Base-by-base conservation (phyloP, 1,140 invertebrate genomes). In the Aphidius gifuensis region DNA sequence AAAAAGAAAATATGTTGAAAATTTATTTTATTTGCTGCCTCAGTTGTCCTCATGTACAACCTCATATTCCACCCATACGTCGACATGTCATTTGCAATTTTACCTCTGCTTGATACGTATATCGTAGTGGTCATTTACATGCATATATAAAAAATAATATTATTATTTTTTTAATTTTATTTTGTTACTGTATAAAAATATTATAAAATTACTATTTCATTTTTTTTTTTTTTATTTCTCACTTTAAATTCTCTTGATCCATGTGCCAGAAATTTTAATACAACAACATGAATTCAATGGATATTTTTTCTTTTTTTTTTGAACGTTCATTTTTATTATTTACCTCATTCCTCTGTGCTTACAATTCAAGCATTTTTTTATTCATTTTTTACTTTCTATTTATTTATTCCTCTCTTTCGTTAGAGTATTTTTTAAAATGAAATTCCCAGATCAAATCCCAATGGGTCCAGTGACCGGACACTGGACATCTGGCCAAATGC, bases 21-120 rank as follows among this genome's bases (percentile, higher is more conserved):
- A 40, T 38, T 40, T 32, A 3, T 54, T 54, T 54, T 54, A 54
- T 54, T 54, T 40, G 51, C 9, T 40, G 38, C 40, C 32, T 39
- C 51, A 54, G 38, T 40, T 32, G 4, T 32, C 4, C 23, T 32
- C 23, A 32, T 32, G 23, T 32, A 32, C 23, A 32, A 32, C 2
- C 23, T 40, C 55, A 32, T 50, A 40, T 45, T 47, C 6, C 42
- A 42, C 21, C 9, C 42, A 8, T 7, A 6, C 32, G 9, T 39
- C 32, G 39, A 42, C 53, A 57, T 61, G 63, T 64, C 63, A 64
- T 57, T 60, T 58, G 53, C 50, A 60, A 64, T 64, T 60, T 57
- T 45, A 16, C 42, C 45, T n/a, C n/a, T 54, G 51, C 11, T 21
- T 46, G 32, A 57, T 61, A 42, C 51, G 45, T 58, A 16, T 23